Evolutionary conservation across 2,797 vertebrate species (phyloP).

Genomic region (Sebastes vulpes): DNA sequence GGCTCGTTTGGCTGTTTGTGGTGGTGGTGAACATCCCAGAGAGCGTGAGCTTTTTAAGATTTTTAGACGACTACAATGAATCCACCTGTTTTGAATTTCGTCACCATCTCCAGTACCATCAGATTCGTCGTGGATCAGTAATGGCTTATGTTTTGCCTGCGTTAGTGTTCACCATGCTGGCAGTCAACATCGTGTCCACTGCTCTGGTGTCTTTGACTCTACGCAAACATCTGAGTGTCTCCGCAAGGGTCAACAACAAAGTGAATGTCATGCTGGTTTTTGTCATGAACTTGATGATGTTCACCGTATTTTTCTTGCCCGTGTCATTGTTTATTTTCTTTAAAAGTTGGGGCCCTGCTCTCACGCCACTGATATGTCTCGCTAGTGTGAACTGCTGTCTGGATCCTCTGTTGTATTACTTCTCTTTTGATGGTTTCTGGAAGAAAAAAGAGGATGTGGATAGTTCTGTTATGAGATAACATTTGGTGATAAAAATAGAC

Average conservation of each 20-base stretch:
- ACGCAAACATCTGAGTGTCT: conserved; percentile 23
- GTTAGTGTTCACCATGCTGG: conserved; percentile 49
- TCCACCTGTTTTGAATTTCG: conserved; percentile 42
- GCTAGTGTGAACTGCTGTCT: conserved; percentile 73
- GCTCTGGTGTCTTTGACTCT: conserved; percentile 62
- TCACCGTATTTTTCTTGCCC: conserved; percentile 65
- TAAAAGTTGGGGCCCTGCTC: fast-evolving
- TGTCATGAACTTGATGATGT: conserved; percentile 70
- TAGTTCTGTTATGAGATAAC: background rate
- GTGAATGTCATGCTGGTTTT: conserved; percentile 77
- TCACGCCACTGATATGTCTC: conserved; percentile 39
- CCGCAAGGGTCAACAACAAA: conserved; percentile 58
- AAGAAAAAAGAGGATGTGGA: conserved; percentile 56
- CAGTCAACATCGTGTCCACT: conserved; percentile 60
- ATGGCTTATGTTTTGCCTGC: background rate
- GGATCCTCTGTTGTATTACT: conserved; percentile 78
- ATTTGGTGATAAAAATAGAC: background rate
- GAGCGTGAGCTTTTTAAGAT: fast-evolving
- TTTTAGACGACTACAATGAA: fast-evolving
- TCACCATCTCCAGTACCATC: background rate
- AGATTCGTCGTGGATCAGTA: fast-evolving
- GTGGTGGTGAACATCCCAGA: conserved; percentile 52
- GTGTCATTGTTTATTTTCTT: background rate
- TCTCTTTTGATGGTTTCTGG: conserved; percentile 79
- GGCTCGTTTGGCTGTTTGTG: conserved; percentile 57